Evolutionary conservation across 1,140 invertebrate species (phyloP), one percentile per base, ranked within the genome.

Genomic region (Triops longicaudatus): DNA sequence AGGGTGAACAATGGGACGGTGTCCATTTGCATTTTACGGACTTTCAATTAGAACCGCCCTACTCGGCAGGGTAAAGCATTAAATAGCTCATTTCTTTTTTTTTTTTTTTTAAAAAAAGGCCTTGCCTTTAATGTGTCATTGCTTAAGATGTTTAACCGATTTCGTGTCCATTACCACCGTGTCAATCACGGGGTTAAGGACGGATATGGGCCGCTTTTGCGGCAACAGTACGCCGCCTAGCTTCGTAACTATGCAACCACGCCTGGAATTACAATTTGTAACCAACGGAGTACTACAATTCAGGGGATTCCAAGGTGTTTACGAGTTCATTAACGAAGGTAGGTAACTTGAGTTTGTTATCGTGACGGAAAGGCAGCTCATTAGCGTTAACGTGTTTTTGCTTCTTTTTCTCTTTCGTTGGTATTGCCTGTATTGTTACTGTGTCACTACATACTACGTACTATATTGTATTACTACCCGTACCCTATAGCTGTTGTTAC

Each of bases 301-400:
- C 75, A 44, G 71, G 72, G 84, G 84, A 11, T 84, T 84, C 78
- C 79, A 79, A 44, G 84, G 81, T 11, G 79, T 78, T 26, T 84
- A 83, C 78, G 81, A 83, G 75, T 84, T 84, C 73, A 78, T 81
- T 71, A 82, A 84, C 76, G 84, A 84, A 82, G 81, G 83, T 84
- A 80, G 27, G 4, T 14, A 37, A 22, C 10, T 4, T 75, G 11
- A 14, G 27, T 14, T 77, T 50, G 26, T 17, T 63, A 22, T 1
- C 14, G 50, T 17, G 4, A 63, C 10, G 17, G 22, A 1, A 17
- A 22, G 50, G 17, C 22, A 22, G 50, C 22, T 63, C 50, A 14
- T 63, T 63, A 63, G 14, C 50, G 14, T 63, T 63, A 63, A 5
- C 17, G 22, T 63, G 6, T 63, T 22, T 6, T 44, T 44, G n/a